phyloP scores from a whole-genome alignment of 2,888 invertebrate genomes.

The Drosophila antonietae region DNA sequence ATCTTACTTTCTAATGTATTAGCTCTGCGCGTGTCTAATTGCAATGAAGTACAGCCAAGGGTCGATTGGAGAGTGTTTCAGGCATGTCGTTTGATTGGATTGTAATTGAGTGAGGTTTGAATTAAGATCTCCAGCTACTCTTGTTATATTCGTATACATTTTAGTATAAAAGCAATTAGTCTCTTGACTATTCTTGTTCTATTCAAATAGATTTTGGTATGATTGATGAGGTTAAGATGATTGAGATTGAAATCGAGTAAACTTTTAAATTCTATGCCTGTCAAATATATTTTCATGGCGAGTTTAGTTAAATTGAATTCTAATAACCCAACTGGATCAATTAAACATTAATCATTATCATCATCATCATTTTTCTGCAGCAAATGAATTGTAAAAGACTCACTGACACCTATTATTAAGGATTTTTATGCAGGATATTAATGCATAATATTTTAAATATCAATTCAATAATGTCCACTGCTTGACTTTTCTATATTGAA shows the following conservation, averaged over 20 bases:
- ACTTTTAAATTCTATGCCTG: neutral
- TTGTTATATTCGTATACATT: neutral
- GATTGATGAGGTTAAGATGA: neutral
- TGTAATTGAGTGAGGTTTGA: neutral
- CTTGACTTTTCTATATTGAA: too few species aligned
- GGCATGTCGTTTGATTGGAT: neutral
- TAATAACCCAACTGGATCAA: too few species aligned
- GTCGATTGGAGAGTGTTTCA: neutral
- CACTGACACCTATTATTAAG: too few species aligned
- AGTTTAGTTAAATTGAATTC: neutral
- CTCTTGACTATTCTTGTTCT: neutral
- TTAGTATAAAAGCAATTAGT: neutral
- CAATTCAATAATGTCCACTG: too few species aligned
- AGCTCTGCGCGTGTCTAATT: neutral
- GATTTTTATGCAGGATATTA: too few species aligned
- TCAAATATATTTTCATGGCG: neutral
- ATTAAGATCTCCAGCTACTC: neutral
- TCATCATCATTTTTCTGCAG: too few species aligned
- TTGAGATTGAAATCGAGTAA: neutral
- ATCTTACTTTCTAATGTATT: slow-evolving; percentile 33
- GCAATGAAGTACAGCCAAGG: neutral
- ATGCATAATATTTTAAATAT: too few species aligned
- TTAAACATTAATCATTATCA: neutral
- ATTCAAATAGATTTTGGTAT: too few species aligned
- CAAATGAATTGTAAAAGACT: neutral